Evolutionary conservation across 2,797 vertebrate genomes (phyloP).

Genomic region (Cuniculus paca): DNA sequence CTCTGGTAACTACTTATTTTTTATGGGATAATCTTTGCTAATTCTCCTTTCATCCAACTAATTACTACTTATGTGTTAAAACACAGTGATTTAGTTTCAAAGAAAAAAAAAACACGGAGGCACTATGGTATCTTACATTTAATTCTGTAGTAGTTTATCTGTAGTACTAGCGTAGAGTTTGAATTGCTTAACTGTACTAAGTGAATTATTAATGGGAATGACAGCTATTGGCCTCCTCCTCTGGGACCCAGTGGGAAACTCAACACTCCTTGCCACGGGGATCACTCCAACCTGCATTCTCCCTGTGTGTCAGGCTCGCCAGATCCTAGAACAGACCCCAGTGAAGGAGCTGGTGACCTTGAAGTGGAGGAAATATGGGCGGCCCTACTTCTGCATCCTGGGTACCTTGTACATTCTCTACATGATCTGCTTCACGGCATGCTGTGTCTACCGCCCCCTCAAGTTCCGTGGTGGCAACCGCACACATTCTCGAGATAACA

Average conservation of each 20-base stretch:
- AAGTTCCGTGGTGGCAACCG: conserved; percentile 91
- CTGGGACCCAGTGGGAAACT: not conserved
- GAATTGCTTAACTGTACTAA: not conserved
- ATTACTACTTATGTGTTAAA: not conserved
- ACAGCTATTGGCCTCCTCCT: not conserved
- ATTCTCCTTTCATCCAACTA: not conserved
- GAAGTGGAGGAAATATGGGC: conserved; percentile 97
- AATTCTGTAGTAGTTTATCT: not conserved
- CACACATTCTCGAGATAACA: conserved; percentile 91
- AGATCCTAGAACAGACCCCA: conserved; percentile 94
- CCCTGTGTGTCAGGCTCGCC: conserved; percentile 89
- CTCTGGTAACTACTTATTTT: not conserved
- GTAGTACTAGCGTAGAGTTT: not conserved
- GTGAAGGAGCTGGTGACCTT: conserved; percentile 96
- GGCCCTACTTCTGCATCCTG: conserved; percentile 96
- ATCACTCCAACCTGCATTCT: not conserved
- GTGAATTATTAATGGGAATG: not conserved
- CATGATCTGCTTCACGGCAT: conserved; percentile 95
- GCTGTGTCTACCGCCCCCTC: conserved; percentile 94
- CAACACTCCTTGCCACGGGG: fast-evolving
- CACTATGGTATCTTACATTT: not conserved
- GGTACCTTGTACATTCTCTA: conserved; percentile 94
- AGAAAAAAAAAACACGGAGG: not conserved
- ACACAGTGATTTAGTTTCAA: not conserved
- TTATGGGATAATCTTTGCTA: not conserved